Evolutionary conservation across 2,113 vertebrate species (phyloP).

Genomic region (Phylloscopus trochilus): DNA sequence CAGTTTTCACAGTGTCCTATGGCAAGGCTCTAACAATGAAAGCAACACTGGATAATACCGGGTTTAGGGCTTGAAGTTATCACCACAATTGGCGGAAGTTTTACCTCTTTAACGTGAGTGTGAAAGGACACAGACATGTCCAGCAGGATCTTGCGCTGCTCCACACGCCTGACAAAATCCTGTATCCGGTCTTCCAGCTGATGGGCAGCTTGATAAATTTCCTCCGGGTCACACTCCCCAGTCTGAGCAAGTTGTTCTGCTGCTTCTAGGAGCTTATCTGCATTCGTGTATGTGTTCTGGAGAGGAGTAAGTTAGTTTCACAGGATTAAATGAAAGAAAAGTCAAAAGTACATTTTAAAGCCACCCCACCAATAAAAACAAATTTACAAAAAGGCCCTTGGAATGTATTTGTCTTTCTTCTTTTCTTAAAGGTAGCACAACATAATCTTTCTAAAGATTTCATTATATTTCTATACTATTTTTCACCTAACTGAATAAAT

Average conservation of each 20-base stretch:
- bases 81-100: not conserved
- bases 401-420: not conserved
- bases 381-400: not conserved
- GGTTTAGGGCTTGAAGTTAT: not conserved
- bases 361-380: not conserved
- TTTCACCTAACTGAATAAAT: not conserved
- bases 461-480: not conserved
- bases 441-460: not conserved
- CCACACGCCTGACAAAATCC: conserved; percentile 96
- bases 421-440: not conserved
- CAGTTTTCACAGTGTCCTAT: not conserved
- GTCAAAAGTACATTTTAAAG: not conserved
- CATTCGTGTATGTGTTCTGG: conserved; percentile 97
- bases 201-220: conserved; percentile 97
- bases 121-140: conserved; percentile 99
- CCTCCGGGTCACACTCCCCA: conserved; percentile 95
- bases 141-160: conserved; percentile 93
- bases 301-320: not conserved
- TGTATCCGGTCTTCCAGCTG: conserved; percentile 96
- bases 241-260: conserved; percentile 97
- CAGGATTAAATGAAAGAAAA: not conserved
- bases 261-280: conserved; percentile 94
- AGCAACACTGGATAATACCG: accelerated
- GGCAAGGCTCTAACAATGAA: not conserved
- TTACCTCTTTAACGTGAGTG: conserved; percentile 96